A percentile compares a stretch with the other conserved stretches of the same genome.
Evolutionary conservation across 2,888 invertebrate species (phyloP).

Genomic region (Galeopsomyia nigrocyanea): DNA sequence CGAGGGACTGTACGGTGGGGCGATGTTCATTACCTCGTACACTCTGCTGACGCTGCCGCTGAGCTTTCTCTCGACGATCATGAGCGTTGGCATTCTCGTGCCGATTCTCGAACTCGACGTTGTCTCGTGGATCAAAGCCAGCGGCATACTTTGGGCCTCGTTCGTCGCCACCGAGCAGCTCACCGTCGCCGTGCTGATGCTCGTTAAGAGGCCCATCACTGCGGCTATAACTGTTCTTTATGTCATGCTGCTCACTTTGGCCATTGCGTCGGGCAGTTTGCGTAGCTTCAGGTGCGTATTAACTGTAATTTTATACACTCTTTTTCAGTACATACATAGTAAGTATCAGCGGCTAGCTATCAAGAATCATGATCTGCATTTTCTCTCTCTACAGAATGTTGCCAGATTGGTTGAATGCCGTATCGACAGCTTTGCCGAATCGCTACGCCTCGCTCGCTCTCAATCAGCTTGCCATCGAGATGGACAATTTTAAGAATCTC

Average conservation of each 20-base stretch:
- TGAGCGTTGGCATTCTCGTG: conserved; percentile 80
- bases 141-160: conserved; percentile 83
- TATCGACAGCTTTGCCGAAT: conserved; percentile 62
- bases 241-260: conserved; percentile 77
- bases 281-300: conserved; percentile 55
- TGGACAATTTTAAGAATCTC: conserved; percentile 57
- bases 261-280: conserved; percentile 63
- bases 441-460: conserved; percentile 65
- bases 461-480: conserved; percentile 63
- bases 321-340: too few species aligned
- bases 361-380: too few species aligned
- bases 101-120: conserved; percentile 68
- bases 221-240: conserved; percentile 86
- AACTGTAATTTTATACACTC: too few species aligned
- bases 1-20: conserved; percentile 90
- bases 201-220: conserved; percentile 82
- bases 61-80: conserved; percentile 81
- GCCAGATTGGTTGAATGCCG: conserved; percentile 62
- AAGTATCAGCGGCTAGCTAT: too few species aligned
- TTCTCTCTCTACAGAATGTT: conserved; percentile 52
- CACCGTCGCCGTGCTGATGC: conserved; percentile 84
- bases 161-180: conserved; percentile 89
- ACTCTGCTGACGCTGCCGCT: conserved; percentile 86
- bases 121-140: conserved; percentile 61
- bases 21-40: conserved; percentile 85